A percentile compares a stretch with the other conserved stretches of the same genome.
These are phyloP conservation scores for Thymelicus sylvestris DNA, from an alignment of 2,888 invertebrate species.

Conservation along the genomic window DNA sequence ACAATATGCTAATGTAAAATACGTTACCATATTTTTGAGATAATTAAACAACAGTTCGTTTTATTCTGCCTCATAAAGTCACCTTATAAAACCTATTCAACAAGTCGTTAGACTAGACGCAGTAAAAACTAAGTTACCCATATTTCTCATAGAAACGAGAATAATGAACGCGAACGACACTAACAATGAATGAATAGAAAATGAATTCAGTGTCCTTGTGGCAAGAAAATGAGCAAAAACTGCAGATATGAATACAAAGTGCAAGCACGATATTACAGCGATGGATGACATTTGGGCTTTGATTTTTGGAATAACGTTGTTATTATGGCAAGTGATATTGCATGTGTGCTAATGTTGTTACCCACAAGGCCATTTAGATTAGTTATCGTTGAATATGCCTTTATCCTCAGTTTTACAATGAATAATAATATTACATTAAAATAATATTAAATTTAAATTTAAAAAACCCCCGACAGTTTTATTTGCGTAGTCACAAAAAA, in stretches of 20 bases:
- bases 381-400: no score
- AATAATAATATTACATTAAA: no score
- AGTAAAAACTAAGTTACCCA: not conserved
- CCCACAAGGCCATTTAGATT: no score
- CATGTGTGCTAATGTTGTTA: not conserved
- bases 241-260: not conserved
- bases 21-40: no score
- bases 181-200: slow-evolving; percentile 32
- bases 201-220: slow-evolving; percentile 28
- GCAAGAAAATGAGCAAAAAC: slow-evolving; percentile 3
- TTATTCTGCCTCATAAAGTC: not conserved
- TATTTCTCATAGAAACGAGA: slow-evolving; percentile 18
- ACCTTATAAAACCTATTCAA: not conserved
- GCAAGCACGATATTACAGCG: not conserved
- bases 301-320: no score
- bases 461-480: no score
- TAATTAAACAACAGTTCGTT: not conserved
- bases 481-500: no score
- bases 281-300: not conserved
- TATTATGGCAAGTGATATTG: not conserved
- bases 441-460: no score
- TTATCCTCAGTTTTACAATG: no score
- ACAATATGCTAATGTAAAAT: no score
- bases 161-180: slow-evolving; percentile 12
- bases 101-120: not conserved